Conservation (phyloP, 1,140 invertebrate genomes). For the Aricia agestis region DNA sequence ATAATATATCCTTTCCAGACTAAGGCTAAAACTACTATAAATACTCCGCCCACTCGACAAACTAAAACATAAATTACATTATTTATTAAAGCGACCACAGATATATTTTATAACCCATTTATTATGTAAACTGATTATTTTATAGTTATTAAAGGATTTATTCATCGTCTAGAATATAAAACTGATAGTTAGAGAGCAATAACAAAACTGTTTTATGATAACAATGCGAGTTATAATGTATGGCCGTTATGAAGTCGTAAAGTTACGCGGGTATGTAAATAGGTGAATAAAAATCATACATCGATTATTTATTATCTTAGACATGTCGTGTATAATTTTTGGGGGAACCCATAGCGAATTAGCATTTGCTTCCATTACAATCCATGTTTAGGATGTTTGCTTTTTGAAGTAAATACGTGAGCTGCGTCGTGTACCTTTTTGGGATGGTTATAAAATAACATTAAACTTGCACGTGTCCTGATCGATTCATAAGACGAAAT, state of each 20-base stretch:
- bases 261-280: not conserved
- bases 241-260: not conserved
- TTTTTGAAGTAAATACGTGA: not conserved
- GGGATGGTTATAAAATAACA: too few species aligned
- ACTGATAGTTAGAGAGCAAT: not conserved
- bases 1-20: not conserved
- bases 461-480: too few species aligned
- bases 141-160: conserved; percentile 8
- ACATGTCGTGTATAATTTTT: not conserved
- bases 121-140: conserved; percentile 15
- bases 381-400: not conserved
- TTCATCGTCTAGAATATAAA: conserved; percentile 8
- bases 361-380: not conserved
- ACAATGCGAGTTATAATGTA: not conserved
- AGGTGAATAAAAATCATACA: not conserved
- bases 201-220: not conserved
- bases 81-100: not conserved
- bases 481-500: too few species aligned
- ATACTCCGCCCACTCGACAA: not conserved
- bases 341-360: not conserved
- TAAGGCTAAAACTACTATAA: not conserved
- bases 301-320: conserved; percentile 4
- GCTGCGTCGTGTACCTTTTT: not conserved
- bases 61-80: not conserved
- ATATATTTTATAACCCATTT: not conserved